phyloP scores from a whole-genome alignment of 2,797 vertebrate genomes.

The Gadopsis bispinosus region DNA sequence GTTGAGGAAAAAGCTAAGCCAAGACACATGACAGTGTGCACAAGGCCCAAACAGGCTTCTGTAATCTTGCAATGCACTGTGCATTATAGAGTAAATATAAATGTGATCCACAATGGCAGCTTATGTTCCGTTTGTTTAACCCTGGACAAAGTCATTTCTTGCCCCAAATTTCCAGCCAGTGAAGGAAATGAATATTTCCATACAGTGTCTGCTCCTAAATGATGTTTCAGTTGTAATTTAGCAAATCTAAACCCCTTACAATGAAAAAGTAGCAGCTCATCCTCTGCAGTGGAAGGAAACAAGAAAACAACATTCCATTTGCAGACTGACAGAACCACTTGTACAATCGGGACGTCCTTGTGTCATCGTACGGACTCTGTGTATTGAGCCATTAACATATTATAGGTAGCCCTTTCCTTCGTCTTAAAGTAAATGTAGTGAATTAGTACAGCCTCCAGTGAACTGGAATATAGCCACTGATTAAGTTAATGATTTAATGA shows the following conservation, averaged over 20 bases:
- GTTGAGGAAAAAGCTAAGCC: background rate
- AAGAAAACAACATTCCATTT: background rate
- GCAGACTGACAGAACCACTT: background rate
- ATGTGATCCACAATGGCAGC: background rate
- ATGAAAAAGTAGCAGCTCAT: background rate
- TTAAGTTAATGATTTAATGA: conserved; percentile 50
- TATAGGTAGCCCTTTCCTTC: background rate
- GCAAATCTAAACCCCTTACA: background rate
- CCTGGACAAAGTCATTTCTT: background rate
- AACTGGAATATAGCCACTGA: conserved; percentile 33
- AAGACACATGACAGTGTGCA: background rate
- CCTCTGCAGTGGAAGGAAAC: background rate
- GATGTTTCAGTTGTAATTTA: background rate
- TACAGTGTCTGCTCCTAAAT: background rate
- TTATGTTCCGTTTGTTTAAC: background rate
- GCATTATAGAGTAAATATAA: background rate
- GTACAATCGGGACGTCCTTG: background rate
- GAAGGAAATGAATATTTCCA: background rate
- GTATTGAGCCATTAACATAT: conserved; percentile 4
- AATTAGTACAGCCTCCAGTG: conserved; percentile 13
- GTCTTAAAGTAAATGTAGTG: conserved; percentile 7
- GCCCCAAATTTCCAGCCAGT: background rate
- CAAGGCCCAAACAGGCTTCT: background rate
- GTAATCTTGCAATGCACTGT: background rate
- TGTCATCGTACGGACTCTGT: background rate